Conservation (phyloP, 2,797 vertebrate genomes). For the Fistularia commersonii region DNA sequence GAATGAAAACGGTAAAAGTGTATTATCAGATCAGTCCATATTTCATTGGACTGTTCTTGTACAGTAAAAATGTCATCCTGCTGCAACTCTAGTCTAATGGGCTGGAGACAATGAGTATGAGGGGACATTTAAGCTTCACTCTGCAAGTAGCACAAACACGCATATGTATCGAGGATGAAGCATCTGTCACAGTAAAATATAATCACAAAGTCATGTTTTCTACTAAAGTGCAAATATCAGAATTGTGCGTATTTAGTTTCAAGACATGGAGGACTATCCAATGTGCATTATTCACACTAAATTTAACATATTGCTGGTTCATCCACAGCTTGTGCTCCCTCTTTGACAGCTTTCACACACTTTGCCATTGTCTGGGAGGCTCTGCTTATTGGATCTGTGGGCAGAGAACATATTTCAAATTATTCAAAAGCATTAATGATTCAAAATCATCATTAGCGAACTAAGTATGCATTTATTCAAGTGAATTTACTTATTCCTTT, state of each 20-base stretch:
- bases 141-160: no score
- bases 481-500: not conserved
- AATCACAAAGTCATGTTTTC: slow-evolving; percentile 37
- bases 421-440: not conserved
- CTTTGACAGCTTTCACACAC: slow-evolving; percentile 88
- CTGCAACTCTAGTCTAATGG: no score
- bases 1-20: no score
- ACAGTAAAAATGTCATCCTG: no score
- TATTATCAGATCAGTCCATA: no score
- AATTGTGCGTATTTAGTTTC: slow-evolving; percentile 38
- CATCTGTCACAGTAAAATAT: slow-evolving; percentile 20
- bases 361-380: slow-evolving; percentile 92
- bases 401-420: slow-evolving; percentile 24
- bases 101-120: no score
- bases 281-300: not conserved
- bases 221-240: slow-evolving; percentile 45
- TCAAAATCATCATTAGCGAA: not conserved
- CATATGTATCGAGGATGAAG: no score
- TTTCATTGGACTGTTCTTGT: no score
- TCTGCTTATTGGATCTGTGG: slow-evolving; percentile 87
- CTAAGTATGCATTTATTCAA: no score
- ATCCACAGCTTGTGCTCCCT: slow-evolving; percentile 84
- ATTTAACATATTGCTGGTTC: slow-evolving; percentile 84
- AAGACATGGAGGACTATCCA: slow-evolving; percentile 6
- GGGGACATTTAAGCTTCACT: no score